These are phyloP conservation scores for Rhagologus leucostigma DNA, from an alignment of 2,113 vertebrate species.

Conservation along the genomic window DNA sequence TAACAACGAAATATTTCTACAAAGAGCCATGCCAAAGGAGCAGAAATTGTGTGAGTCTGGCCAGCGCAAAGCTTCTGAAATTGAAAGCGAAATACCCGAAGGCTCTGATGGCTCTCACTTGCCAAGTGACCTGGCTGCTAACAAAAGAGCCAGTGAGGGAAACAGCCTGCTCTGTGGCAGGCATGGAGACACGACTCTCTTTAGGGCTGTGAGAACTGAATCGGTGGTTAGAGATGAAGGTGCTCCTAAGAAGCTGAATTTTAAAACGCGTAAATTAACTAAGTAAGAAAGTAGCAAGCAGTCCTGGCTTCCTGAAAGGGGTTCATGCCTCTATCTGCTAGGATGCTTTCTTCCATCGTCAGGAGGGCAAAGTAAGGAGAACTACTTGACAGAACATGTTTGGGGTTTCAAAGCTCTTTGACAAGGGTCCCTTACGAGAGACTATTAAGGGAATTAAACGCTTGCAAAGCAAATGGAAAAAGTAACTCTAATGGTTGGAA, in stretches of 20 bases:
- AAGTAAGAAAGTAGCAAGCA: not conserved
- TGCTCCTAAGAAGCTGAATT: not conserved
- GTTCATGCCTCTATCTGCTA: constrained; percentile 1
- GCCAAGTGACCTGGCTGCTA: constrained; percentile 6
- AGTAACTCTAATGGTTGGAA: not conserved
- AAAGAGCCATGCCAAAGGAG: not conserved
- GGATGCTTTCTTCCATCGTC: not conserved
- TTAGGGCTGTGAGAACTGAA: not conserved
- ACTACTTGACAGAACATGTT: constrained; percentile 30
- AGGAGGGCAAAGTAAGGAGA: not conserved
- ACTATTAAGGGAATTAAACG: constrained; percentile 14
- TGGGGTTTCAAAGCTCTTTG: constrained; percentile 37
- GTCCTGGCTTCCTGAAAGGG: not conserved
- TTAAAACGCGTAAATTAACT: constrained; percentile 2
- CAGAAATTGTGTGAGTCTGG: not conserved
- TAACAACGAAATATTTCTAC: constrained; percentile 10
- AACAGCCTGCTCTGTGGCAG: not conserved
- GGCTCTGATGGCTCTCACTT: not conserved
- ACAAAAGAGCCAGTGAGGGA: not conserved
- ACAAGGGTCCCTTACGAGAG: not conserved
- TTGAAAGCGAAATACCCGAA: constrained; percentile 39
- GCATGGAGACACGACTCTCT: not conserved
- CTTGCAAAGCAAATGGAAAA: constrained; percentile 17
- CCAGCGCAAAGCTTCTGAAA: constrained; percentile 12
- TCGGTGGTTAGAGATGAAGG: not conserved